These are phyloP conservation scores for Brachionus rubens DNA, from an alignment of 1,140 invertebrate genomes.

Conservation along the genomic window DNA sequence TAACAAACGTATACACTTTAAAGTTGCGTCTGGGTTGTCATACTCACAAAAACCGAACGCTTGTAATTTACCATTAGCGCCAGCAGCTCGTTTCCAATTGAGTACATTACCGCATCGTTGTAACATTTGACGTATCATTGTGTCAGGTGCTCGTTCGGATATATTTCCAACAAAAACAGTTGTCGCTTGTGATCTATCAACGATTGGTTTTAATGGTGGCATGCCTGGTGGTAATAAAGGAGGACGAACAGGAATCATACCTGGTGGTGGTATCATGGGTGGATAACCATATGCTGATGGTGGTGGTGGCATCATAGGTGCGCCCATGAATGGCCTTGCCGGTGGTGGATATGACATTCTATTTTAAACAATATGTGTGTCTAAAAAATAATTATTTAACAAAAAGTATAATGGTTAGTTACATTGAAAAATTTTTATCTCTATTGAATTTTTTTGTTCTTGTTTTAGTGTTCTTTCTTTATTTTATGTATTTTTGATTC, in stretches of 20 bases:
- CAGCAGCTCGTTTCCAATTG: constrained; percentile 94
- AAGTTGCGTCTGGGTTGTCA: constrained; percentile 85
- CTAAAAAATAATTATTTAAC: too few species aligned
- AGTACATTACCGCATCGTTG: constrained; percentile 80
- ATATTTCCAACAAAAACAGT: constrained; percentile 99
- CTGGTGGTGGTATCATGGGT: constrained; percentile 31
- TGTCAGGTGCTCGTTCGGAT: constrained; percentile 86
- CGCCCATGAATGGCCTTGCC: too few species aligned
- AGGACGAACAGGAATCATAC: constrained; percentile 5
- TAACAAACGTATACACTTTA: constrained; percentile 84
- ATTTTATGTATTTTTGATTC: too few species aligned
- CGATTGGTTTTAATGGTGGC: constrained; percentile 1
- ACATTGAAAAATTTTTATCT: too few species aligned
- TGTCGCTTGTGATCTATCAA: constrained; percentile 61
- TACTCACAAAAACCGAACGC: constrained; percentile 98
- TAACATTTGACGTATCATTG: constrained; percentile 86
- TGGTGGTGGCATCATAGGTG: constrained; percentile 29
- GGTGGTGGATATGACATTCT: constrained; percentile 33
- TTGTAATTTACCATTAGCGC: constrained; percentile 67
- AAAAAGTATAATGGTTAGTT: too few species aligned
- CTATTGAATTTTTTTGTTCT: too few species aligned
- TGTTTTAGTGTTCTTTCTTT: too few species aligned
- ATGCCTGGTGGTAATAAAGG: constrained; percentile 11
- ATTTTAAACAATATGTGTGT: neutral
- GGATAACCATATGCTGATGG: neutral